Evolutionary conservation across 2,113 vertebrate genomes (phyloP).

Genomic region (Toxostoma redivivum): DNA sequence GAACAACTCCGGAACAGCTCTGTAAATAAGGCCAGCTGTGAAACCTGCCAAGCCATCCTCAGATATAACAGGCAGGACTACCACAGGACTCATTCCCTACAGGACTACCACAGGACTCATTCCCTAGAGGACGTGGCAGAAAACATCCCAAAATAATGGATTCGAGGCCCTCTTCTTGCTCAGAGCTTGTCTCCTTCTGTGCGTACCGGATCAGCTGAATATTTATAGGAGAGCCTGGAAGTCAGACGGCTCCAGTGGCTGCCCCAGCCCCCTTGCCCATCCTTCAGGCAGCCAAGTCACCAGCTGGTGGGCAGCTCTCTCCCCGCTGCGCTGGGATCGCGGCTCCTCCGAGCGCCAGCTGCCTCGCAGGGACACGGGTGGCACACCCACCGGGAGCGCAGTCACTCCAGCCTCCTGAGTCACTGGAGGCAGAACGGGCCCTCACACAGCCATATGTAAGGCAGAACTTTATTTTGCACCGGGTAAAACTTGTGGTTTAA

Average conservation of each 20-base stretch:
- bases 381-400: fast-evolving
- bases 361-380: background rate
- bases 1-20: background rate
- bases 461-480: background rate
- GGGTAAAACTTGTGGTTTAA: background rate
- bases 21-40: background rate
- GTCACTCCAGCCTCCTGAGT: background rate
- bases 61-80: background rate
- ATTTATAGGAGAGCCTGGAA: background rate
- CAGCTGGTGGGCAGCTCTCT: conserved; percentile 13
- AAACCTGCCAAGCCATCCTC: background rate
- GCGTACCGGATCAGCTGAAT: background rate
- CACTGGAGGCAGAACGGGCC: background rate
- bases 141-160: background rate
- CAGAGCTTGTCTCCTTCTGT: background rate
- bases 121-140: background rate
- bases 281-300: background rate
- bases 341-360: background rate
- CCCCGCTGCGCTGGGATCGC: fast-evolving
- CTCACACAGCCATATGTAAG: background rate
- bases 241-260: background rate
- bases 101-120: background rate
- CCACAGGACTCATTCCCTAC: background rate
- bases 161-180: background rate
- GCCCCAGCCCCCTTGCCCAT: background rate